These are phyloP conservation scores for Drosophila prolongata DNA, from an alignment of 2,888 invertebrate genomes.

Conservation along the genomic window DNA sequence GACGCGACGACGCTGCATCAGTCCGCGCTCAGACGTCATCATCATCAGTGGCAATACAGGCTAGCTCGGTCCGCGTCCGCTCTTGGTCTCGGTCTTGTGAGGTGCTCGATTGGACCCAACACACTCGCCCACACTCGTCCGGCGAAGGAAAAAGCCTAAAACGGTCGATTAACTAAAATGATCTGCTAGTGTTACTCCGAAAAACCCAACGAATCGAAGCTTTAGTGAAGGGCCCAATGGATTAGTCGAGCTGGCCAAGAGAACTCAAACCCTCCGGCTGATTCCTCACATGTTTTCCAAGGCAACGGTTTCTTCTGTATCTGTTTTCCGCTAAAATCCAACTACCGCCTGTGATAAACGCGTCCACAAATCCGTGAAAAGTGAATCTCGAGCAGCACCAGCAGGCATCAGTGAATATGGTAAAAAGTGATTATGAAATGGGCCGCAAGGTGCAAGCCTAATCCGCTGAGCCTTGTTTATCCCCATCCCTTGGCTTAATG, in stretches of 20 bases:
- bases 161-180: constrained; percentile 9
- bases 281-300: constrained; percentile 68
- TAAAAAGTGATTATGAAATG: constrained; percentile 75
- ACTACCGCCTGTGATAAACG: constrained; percentile 26
- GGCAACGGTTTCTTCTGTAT: constrained; percentile 79
- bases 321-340: constrained; percentile 71
- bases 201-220: not conserved
- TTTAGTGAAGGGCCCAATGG: constrained; percentile 1
- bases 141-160: constrained; percentile 33
- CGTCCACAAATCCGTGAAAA: constrained; percentile 10
- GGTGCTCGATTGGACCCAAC: constrained; percentile 59
- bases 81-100: constrained; percentile 48
- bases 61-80: constrained; percentile 24
- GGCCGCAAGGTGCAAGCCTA: constrained; percentile 37
- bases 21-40: constrained; percentile 65
- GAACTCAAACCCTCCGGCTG: constrained; percentile 32
- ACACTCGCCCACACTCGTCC: constrained; percentile 27
- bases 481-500: constrained; percentile 13
- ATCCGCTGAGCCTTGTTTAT: constrained; percentile 34
- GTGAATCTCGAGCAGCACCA: constrained; percentile 16
- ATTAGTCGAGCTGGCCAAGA: constrained; percentile 5
- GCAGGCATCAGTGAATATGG: constrained; percentile 56
- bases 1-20: constrained; percentile 61
- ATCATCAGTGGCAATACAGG: constrained; percentile 64
- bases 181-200: constrained; percentile 13